Base-by-base conservation (phyloP, 1,140 invertebrate species). In the Penaeus chinensis region DNA sequence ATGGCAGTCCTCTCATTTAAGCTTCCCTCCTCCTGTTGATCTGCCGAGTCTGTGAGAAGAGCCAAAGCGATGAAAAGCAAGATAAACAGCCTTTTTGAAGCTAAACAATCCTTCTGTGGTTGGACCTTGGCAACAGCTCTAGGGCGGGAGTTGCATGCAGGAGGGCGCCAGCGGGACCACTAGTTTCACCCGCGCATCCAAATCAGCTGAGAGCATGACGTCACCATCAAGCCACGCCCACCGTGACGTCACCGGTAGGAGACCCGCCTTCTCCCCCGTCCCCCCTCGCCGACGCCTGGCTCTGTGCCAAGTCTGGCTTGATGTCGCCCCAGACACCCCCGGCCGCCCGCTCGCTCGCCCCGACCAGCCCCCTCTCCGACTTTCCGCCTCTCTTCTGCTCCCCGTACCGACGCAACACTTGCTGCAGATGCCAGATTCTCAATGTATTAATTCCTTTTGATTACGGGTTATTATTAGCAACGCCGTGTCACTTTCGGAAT, bases 131-230 rank as follows among this genome's bases (percentile, higher is more conserved):
- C 77, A 79, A 61, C 77, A 79, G 47, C 77, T 61, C 37, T 60
- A 79, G 54, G 77, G 77, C 5, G 77, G 37, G 47, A 61, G 77
- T n/a, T 27, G 77, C n/a, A 61, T 60, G 77, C 76, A 47, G 76
- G 76, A 22, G 76, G 76, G 37, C 42, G 76, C 47, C 47, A 61
- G 77, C n/a, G 54, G 77, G 77, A 61, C 77, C 47, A 60, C 77
- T 60, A 22, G 47, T 79, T 79, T 79, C 47, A 60, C 47, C 77
- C 77, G 77, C 77, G 77, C 77, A 79, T 61, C 77, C 77, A 79
- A 79, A 79, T 79, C 77, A 79, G 77, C 77, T 79, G 77, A 79
- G 77, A 79, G 77, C 54, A 79, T 79, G 77, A 79, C 77, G 77
- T 79, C 77, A 79, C 47, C 8, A 11, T n/a, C 19, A 79, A 27